These are phyloP conservation scores for Drosophila kohkoa DNA, from an alignment of 1,140 invertebrate genomes.

Conservation along the genomic window DNA sequence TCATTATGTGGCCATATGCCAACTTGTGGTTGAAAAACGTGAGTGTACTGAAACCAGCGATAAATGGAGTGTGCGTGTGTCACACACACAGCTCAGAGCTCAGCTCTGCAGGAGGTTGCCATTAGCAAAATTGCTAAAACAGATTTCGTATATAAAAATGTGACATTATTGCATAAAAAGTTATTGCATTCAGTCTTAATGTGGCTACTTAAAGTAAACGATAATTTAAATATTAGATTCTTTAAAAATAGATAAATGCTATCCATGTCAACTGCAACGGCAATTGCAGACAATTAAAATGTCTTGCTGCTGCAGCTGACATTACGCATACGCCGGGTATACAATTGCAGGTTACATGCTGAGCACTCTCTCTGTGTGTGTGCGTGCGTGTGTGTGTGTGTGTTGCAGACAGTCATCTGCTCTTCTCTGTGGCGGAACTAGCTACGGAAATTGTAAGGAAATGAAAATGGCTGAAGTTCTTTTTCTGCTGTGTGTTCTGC, in stretches of 20 bases:
- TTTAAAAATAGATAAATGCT: background rate
- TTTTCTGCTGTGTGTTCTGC: slow-evolving; percentile 1
- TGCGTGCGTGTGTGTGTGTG: no score
- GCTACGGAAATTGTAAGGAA: slow-evolving; percentile 76
- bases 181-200: background rate
- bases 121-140: slow-evolving; percentile 35
- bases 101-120: slow-evolving; percentile 13
- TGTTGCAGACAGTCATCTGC: background rate
- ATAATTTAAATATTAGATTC: background rate
- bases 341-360: background rate
- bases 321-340: slow-evolving; percentile 11
- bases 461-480: slow-evolving; percentile 71
- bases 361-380: background rate
- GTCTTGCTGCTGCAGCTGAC: background rate
- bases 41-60: slow-evolving; percentile 1
- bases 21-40: slow-evolving; percentile 28
- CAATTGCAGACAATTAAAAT: slow-evolving; percentile 11
- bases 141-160: slow-evolving; percentile 14
- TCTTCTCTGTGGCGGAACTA: slow-evolving; percentile 38
- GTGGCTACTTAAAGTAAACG: background rate
- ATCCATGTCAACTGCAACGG: background rate
- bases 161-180: background rate
- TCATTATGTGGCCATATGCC: slow-evolving; percentile 13
- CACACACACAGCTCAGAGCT: background rate
- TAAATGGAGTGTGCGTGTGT: background rate